Evolutionary conservation across 2,797 vertebrate genomes (phyloP).

Genomic region (Aplochiton taeniatus): DNA sequence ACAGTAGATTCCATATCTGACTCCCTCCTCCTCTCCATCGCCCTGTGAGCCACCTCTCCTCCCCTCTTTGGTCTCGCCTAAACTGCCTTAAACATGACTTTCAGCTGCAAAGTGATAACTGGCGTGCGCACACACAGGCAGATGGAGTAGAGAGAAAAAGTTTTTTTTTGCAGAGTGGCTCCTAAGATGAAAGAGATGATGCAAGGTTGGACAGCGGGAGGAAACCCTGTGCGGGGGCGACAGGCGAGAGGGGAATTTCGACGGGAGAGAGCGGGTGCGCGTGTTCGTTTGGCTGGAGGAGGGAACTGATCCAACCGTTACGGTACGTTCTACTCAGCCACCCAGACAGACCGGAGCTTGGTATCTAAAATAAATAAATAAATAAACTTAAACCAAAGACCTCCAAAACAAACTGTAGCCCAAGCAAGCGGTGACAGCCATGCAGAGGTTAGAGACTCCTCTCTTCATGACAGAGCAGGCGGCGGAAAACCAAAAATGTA

Average conservation of each 20-base stretch:
- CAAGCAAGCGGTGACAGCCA: background rate
- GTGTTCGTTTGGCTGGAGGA: background rate
- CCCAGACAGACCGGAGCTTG: background rate
- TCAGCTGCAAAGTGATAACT: too few relatives aligned
- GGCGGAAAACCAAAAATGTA: too few relatives aligned
- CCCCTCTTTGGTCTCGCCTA: background rate
- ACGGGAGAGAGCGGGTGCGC: background rate
- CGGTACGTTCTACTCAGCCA: background rate
- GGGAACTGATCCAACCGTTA: background rate
- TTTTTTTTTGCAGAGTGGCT: slow-evolving; percentile 24
- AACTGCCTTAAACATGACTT: background rate
- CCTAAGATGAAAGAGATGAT: slow-evolving; percentile 63
- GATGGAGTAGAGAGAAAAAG: slow-evolving; percentile 6
- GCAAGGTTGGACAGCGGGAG: slow-evolving; percentile 49
- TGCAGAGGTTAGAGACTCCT: too few relatives aligned
- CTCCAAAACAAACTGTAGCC: background rate
- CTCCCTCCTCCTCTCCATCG: background rate
- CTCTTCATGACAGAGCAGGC: background rate
- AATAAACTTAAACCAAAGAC: background rate
- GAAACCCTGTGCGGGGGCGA: slow-evolving; percentile 47
- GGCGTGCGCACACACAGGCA: background rate
- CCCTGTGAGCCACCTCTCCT: too few relatives aligned
- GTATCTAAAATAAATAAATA: background rate
- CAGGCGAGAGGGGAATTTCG: slow-evolving; percentile 6
- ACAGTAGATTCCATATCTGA: too few relatives aligned